phyloP scores from a whole-genome alignment of 2,113 vertebrate genomes.

The Acrocephalus arundinaceus region DNA sequence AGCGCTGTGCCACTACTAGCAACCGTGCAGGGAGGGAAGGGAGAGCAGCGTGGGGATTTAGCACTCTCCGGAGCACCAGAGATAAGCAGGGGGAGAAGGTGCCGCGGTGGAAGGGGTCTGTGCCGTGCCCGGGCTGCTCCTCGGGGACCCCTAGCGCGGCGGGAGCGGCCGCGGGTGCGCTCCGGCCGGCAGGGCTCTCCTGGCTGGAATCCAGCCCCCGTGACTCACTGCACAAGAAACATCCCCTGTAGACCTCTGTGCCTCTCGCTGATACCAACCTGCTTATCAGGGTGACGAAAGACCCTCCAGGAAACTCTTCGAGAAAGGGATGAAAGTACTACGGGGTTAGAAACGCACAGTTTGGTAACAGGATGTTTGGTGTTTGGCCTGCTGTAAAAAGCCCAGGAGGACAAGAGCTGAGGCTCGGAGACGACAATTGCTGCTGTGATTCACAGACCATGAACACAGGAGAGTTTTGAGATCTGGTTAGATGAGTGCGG shows the following conservation, averaged over 20 bases:
- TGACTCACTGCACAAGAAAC: not conserved
- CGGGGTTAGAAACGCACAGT: not conserved
- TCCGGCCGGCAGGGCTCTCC: not conserved
- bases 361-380: not conserved
- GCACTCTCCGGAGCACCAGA: not conserved
- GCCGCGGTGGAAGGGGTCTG: not conserved
- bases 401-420: not conserved
- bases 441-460: not conserved
- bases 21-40: not conserved
- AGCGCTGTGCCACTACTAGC: not conserved
- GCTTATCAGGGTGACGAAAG: not conserved
- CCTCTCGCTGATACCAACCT: not conserved
- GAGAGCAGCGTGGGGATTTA: not conserved
- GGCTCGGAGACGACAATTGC: not conserved
- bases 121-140: not conserved
- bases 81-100: not conserved
- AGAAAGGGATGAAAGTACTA: not conserved
- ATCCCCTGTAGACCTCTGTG: not conserved
- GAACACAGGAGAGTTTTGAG: not conserved
- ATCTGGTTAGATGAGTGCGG: not conserved
- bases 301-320: not conserved
- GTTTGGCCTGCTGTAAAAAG: not conserved
- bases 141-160: not conserved
- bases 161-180: fast-evolving
- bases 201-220: not conserved